A percentile compares a stretch with the other conserved stretches of the same genome.
phyloP scores from a whole-genome alignment of 2,888 invertebrate genomes.

The Cryptocephalus primarius region DNA sequence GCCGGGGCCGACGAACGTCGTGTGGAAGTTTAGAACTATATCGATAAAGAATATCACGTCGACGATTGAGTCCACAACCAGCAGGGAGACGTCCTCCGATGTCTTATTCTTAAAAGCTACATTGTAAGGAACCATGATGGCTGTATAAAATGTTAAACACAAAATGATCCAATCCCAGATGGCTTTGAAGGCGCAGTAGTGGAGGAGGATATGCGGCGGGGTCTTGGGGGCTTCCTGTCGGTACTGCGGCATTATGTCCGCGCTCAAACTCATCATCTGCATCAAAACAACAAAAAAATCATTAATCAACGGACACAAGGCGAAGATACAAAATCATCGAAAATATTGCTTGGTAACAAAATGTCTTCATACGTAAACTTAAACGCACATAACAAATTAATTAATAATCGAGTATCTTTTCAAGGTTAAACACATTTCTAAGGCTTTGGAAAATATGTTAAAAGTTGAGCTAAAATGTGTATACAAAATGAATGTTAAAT shows the following conservation, averaged over 20 bases:
- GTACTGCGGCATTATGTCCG: constrained; percentile 97
- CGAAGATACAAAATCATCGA: background rate
- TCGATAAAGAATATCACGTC: constrained; percentile 99
- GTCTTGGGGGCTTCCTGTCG: constrained; percentile 99
- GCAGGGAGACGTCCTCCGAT: constrained; percentile 87
- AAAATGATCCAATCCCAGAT: constrained; percentile 99
- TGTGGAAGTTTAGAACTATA: constrained; percentile 99
- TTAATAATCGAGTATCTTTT: no score
- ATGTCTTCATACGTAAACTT: no score
- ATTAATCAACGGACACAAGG: constrained; percentile 7
- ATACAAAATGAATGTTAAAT: no score
- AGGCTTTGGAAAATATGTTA: no score
- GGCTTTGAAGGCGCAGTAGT: constrained; percentile 99
- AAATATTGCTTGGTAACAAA: no score
- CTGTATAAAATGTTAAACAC: constrained; percentile 99
- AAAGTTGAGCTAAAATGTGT: no score
- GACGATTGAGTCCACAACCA: constrained; percentile 95
- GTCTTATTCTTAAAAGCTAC: constrained; percentile 91
- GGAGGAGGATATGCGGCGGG: constrained; percentile 97
- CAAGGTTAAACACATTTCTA: no score
- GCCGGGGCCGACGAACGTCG: constrained; percentile 96
- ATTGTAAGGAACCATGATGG: constrained; percentile 55
- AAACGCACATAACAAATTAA: no score
- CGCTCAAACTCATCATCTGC: constrained; percentile 93
- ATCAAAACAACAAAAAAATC: constrained; percentile 11